A percentile compares a stretch with the other conserved stretches of the same genome.
These are phyloP conservation scores for Vandiemenella viatica DNA, from an alignment of 2,888 invertebrate species.

Conservation along the genomic window DNA sequence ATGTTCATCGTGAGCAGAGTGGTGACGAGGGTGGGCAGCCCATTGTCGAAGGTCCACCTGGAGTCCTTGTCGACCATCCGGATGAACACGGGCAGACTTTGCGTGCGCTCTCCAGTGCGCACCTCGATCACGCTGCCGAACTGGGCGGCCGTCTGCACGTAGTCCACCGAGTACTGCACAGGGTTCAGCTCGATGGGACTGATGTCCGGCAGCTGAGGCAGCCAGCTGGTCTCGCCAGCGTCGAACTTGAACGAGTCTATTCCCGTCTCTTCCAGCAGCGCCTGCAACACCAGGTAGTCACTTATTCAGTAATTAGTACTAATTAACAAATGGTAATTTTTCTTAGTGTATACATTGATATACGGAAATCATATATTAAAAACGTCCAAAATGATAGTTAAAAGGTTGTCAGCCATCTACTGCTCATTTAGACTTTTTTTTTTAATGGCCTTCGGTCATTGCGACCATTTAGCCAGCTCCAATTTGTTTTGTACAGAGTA, in stretches of 20 bases:
- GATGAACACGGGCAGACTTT: slow-evolving; percentile 52
- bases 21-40: slow-evolving; percentile 55
- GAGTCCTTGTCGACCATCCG: slow-evolving; percentile 69
- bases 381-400: too few relatives aligned
- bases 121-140: slow-evolving; percentile 53
- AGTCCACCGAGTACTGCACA: slow-evolving; percentile 37
- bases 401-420: too few relatives aligned
- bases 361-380: too few relatives aligned
- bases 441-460: too few relatives aligned
- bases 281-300: too few relatives aligned
- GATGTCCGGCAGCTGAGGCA: slow-evolving; percentile 27
- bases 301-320: too few relatives aligned
- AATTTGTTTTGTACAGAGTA: too few relatives aligned
- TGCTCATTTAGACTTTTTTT: too few relatives aligned
- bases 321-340: too few relatives aligned
- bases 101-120: slow-evolving; percentile 53
- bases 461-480: too few relatives aligned
- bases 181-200: slow-evolving; percentile 40
- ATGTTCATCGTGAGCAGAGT: slow-evolving; percentile 47
- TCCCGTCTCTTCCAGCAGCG: slow-evolving; percentile 41
- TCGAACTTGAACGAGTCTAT: slow-evolving; percentile 69
- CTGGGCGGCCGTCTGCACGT: slow-evolving; percentile 38
- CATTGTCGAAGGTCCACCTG: slow-evolving; percentile 48
- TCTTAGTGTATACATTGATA: too few relatives aligned
- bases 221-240: slow-evolving; percentile 60